These are phyloP conservation scores for Nasonia oneida DNA, from an alignment of 2,888 invertebrate genomes.

Conservation along the genomic window DNA sequence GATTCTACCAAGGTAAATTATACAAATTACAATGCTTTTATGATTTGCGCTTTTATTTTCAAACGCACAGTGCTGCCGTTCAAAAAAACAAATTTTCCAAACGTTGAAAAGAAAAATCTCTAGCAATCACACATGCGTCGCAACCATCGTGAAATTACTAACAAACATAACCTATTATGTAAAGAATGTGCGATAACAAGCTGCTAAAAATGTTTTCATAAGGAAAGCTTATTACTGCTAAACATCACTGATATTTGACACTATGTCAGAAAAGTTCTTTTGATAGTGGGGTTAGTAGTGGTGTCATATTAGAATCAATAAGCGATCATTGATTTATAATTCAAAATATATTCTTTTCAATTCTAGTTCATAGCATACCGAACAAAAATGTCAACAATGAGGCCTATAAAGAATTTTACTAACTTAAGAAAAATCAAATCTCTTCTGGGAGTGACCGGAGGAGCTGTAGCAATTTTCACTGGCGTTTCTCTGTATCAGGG, in stretches of 20 bases:
- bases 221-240: background rate
- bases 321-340: background rate
- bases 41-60: too few species aligned
- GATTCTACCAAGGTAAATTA: too few species aligned
- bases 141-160: background rate
- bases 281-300: background rate
- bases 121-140: background rate
- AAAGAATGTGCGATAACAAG: slow-evolving; percentile 15
- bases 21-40: too few species aligned
- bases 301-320: background rate
- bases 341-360: background rate
- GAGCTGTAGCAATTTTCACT: slow-evolving; percentile 85
- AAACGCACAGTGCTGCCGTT: too few species aligned
- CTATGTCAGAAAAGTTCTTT: background rate
- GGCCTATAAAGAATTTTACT: slow-evolving; percentile 61
- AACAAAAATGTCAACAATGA: slow-evolving; percentile 12
- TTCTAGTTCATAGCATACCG: background rate
- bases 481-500: slow-evolving; percentile 87
- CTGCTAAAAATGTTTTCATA: slow-evolving; percentile 18
- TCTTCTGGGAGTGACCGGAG: slow-evolving; percentile 83
- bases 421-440: slow-evolving; percentile 85
- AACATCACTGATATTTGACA: background rate
- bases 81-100: too few species aligned
- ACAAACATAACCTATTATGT: slow-evolving; percentile 43
- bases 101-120: too few species aligned